These are phyloP conservation scores for Oncorhynchus masou DNA, from an alignment of 2,113 vertebrate genomes.

Conservation along the genomic window DNA sequence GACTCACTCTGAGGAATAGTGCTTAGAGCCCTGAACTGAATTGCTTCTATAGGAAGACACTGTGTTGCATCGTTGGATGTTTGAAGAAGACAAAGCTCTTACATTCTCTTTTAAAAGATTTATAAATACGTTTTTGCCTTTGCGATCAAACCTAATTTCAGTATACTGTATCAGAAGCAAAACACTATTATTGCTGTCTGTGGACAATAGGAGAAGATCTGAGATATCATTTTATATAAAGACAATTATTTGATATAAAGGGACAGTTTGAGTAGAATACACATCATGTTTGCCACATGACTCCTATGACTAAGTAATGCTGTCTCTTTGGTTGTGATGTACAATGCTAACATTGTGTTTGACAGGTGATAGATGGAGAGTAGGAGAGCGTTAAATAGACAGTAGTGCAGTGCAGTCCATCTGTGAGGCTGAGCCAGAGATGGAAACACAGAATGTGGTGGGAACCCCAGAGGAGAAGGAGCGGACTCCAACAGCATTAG, in stretches of 20 bases:
- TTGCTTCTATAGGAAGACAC: background rate
- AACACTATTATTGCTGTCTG: background rate
- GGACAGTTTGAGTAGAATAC: background rate
- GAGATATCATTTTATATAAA: background rate
- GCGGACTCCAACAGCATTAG: constrained; percentile 51
- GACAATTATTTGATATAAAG: background rate
- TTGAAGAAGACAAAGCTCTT: background rate
- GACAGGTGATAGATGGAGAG: constrained; percentile 61
- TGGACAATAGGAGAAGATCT: background rate
- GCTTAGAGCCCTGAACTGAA: constrained; percentile 5
- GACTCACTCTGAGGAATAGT: constrained; percentile 35
- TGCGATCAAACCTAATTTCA: background rate
- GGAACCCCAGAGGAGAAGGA: constrained; percentile 12
- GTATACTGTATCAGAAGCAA: background rate
- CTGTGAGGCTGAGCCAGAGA: constrained; percentile 37
- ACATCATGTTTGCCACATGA: background rate
- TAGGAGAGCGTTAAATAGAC: constrained; percentile 52
- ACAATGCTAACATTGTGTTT: constrained; percentile 45
- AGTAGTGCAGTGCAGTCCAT: constrained; percentile 56
- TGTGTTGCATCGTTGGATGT: background rate
- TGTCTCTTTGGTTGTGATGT: constrained; percentile 36
- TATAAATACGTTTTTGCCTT: background rate
- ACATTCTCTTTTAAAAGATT: background rate
- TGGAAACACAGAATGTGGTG: background rate
- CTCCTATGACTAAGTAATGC: constrained; percentile 34